phyloP scores from a whole-genome alignment of 2,888 invertebrate species.

The Meteorus colon region DNA sequence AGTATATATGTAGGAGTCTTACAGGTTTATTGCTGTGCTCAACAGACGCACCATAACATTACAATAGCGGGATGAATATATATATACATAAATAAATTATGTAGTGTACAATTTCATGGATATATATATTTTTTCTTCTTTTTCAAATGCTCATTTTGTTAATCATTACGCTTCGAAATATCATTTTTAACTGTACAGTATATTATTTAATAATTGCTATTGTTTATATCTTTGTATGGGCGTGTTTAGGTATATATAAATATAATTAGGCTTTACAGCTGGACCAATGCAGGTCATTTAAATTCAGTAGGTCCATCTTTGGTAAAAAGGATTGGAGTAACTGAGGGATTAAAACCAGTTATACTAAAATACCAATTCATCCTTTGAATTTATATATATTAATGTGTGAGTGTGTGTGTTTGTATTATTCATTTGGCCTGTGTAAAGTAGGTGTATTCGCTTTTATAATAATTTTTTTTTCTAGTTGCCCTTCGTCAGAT shows the following conservation, averaged over 20 bases:
- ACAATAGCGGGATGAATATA: slow-evolving; percentile 13
- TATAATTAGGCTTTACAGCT: background rate
- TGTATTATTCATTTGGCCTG: background rate
- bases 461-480: background rate
- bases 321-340: too few relatives aligned
- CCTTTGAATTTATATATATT: background rate
- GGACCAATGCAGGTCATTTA: slow-evolving; percentile 5
- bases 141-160: background rate
- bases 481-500: background rate
- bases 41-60: slow-evolving; percentile 1
- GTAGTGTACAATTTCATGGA: slow-evolving; percentile 4
- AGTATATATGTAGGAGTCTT: slow-evolving; percentile 19
- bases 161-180: background rate
- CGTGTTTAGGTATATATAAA: slow-evolving; percentile 2
- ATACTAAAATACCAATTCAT: background rate
- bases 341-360: slow-evolving; percentile 2
- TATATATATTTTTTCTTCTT: background rate
- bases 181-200: background rate
- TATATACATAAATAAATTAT: slow-evolving; percentile 2
- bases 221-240: background rate
- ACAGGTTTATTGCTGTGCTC: slow-evolving; percentile 14
- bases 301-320: slow-evolving; percentile 12
- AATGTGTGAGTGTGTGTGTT: background rate
- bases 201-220: background rate
- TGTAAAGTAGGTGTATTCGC: background rate